These are phyloP conservation scores for Andrena flavipes DNA, from an alignment of 2,888 invertebrate species.

Conservation along the genomic window DNA sequence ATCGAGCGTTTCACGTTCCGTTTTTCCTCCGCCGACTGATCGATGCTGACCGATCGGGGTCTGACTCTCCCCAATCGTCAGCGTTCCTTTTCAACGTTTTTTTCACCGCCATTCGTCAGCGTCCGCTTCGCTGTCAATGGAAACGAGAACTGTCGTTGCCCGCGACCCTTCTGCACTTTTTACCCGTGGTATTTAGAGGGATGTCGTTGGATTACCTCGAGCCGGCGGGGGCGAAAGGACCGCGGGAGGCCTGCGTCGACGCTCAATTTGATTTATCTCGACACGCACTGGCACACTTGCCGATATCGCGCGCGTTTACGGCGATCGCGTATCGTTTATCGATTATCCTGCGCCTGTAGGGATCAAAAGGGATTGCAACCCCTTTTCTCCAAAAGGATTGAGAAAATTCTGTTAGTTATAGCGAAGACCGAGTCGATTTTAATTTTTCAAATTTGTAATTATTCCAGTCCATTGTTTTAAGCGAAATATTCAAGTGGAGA, in stretches of 20 bases:
- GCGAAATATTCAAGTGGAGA: not conserved
- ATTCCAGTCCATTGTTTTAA: not conserved
- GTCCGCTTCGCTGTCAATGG: slow-evolving; percentile 36
- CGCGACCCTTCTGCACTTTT: slow-evolving; percentile 10
- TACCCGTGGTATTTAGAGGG: slow-evolving; percentile 29
- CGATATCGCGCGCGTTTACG: slow-evolving; percentile 1
- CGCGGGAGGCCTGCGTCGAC: slow-evolving; percentile 26
- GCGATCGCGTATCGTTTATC: slow-evolving; percentile 32
- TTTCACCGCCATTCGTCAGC: slow-evolving; percentile 41
- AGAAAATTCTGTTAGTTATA: not conserved
- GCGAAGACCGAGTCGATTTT: too few species aligned
- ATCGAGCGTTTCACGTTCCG: not conserved
- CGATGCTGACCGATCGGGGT: slow-evolving; percentile 60
- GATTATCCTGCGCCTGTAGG: slow-evolving; percentile 16
- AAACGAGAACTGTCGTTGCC: not conserved
- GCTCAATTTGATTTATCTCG: slow-evolving; percentile 41
- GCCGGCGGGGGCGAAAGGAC: slow-evolving; percentile 14
- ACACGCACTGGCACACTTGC: not conserved
- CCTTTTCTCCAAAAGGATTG: not conserved
- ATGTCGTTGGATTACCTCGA: slow-evolving; percentile 38
- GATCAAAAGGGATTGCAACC: not conserved
- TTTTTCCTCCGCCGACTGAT: slow-evolving; percentile 45
- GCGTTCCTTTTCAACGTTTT: slow-evolving; percentile 4
- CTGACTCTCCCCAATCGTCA: not conserved
- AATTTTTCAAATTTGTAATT: too few species aligned